Percentiles rank a stretch among this genome's conserved stretches.
Conservation (phyloP, 2,113 vertebrate species). For the Oriolus oriolus region DNA sequence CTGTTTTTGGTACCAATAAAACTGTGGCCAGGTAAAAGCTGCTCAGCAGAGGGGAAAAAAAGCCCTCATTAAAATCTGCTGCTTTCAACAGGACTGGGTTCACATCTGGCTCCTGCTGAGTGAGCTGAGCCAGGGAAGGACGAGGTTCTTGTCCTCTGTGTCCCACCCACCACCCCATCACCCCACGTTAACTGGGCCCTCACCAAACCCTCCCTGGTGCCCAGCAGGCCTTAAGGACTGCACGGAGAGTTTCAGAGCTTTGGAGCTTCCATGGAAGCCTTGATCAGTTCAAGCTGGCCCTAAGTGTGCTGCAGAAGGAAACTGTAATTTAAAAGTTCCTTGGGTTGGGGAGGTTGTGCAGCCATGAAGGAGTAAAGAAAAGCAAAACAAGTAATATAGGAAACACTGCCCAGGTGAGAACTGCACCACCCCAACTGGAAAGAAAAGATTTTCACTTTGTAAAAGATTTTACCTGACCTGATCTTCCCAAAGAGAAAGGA, state of each 20-base stretch:
- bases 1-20: background rate
- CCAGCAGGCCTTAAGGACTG: background rate
- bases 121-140: background rate
- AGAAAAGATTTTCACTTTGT: background rate
- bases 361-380: background rate
- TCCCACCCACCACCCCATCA: background rate
- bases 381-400: background rate
- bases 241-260: background rate
- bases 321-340: background rate
- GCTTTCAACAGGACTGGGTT: background rate
- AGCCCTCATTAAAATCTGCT: background rate
- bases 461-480: background rate
- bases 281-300: background rate
- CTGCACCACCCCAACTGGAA: fast-evolving
- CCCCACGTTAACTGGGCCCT: background rate
- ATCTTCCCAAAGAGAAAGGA: background rate
- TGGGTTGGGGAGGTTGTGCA: background rate
- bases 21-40: background rate
- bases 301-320: background rate
- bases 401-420: background rate
- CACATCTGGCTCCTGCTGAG: background rate
- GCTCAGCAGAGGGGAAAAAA: background rate
- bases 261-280: background rate
- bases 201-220: background rate
- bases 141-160: background rate